Evolutionary conservation across 2,888 invertebrate genomes (phyloP).

Genomic region (Myopa tessellatipennis): DNA sequence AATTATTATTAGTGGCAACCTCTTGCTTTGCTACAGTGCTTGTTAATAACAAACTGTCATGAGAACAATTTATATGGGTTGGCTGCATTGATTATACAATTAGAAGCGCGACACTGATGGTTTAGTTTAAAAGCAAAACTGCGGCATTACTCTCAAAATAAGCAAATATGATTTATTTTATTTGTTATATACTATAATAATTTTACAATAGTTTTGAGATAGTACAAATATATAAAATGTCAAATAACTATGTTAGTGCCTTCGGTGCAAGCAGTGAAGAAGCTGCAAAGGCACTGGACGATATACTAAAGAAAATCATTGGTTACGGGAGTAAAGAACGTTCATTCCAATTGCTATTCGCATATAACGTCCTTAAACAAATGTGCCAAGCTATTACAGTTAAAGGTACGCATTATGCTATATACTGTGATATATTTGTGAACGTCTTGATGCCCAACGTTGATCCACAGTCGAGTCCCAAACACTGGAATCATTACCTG

Average conservation of each 20-base stretch:
- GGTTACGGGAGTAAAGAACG: neutral
- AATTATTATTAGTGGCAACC: too few relatives aligned
- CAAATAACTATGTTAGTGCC: slow-evolving; percentile 42
- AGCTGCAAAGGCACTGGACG: slow-evolving; percentile 39
- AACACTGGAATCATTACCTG: slow-evolving; percentile 54
- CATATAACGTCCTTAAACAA: slow-evolving; percentile 4
- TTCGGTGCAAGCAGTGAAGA: slow-evolving; percentile 49
- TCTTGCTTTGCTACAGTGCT: neutral
- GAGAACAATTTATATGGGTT: neutral
- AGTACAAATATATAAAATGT: slow-evolving; percentile 4
- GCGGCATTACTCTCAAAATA: neutral
- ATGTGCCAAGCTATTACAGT: slow-evolving; percentile 18
- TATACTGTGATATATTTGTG: slow-evolving; percentile 54
- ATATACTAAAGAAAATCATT: slow-evolving; percentile 39
- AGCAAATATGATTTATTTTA: neutral
- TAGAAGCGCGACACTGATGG: too few relatives aligned
- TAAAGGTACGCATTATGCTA: slow-evolving; percentile 49
- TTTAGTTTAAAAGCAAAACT: neutral
- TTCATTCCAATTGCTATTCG: slow-evolving; percentile 10
- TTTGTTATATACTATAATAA: neutral
- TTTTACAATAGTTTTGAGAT: neutral
- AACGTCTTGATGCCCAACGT: slow-evolving; percentile 49
- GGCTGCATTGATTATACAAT: neutral
- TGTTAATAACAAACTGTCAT: neutral
- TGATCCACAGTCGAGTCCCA: slow-evolving; percentile 46